Base-by-base conservation (phyloP, 2,888 invertebrate species). In the Strigamia transsilvanica region DNA sequence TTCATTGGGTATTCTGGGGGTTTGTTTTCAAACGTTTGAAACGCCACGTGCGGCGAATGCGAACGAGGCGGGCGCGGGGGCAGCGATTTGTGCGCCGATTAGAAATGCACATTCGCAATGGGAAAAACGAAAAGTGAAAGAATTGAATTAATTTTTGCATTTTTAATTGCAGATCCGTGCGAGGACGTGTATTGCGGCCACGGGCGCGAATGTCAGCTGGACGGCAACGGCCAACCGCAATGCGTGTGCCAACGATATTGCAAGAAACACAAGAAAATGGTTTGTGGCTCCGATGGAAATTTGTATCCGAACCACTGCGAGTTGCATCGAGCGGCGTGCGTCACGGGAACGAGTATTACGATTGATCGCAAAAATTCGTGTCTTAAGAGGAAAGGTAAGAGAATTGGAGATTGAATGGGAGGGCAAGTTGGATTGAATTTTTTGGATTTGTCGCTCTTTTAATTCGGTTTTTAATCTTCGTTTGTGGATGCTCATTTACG, bases 261-360 rank as follows among this genome's bases (percentile, higher is more conserved):
- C 87, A 88, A 89, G 84, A 86, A 89, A 83, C 90, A 90, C 84
- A 89, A 90, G 85, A 90, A 91, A 87, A 84, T 91, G 56, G 91
- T 92, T 81, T 93, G 93, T 85, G 92, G 92, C 82, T 91, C 91
- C 42, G 91, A 93, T 86, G 92, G 92, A n/a, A 90, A 90, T 85
- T 89, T 92, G 83, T 93, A 93, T 87, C 90, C 90, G 79, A 92
- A 91, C 87, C 92, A 92, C 87, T 93, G 93, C 87, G 92, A 92
- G 85, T 88, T 93, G 46, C 92, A 92, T 86, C 89, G 91, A 82
- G 90, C 91, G 2, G 91, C 92, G 21, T 93, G 93, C 87, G 87
- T 91, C 78, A 88, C 89, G 42, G 89, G 89, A 41, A 88, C 88
- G 12, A 88, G 89, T 84, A 90, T 92, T 84, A 89, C 90, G 80